A percentile compares a stretch with the other conserved stretches of the same genome.
Conservation (phyloP, 2,797 vertebrate species). For the Cyprinodon diabolis region DNA sequence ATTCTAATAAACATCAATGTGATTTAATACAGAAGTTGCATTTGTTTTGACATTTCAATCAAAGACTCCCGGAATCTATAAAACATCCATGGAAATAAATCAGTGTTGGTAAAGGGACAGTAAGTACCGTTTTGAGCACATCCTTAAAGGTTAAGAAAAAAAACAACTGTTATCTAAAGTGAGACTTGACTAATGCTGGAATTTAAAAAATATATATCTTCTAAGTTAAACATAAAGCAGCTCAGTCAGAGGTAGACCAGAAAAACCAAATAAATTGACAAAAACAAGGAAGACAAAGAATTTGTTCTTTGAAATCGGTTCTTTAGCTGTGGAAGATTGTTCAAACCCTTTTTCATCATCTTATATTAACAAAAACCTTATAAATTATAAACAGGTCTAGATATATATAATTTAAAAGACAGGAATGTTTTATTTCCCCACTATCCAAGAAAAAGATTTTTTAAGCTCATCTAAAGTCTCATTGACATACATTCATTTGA, state of each 20-base stretch:
- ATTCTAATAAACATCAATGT: slow-evolving; percentile 76
- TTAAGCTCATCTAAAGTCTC: neutral
- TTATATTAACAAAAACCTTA: slow-evolving; percentile 23
- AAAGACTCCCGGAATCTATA: slow-evolving; percentile 64
- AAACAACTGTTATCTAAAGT: slow-evolving; percentile 15
- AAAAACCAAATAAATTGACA: slow-evolving; percentile 23
- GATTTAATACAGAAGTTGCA: slow-evolving; percentile 67
- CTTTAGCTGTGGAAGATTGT: slow-evolving; percentile 4
- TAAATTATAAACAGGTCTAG: slow-evolving; percentile 26
- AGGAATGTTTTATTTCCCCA: slow-evolving; percentile 20
- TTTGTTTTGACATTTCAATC: slow-evolving; percentile 51
- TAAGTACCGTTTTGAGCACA: slow-evolving; percentile 40
- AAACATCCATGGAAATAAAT: slow-evolving; percentile 54
- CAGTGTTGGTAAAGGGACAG: slow-evolving; percentile 55
- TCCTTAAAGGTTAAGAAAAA: slow-evolving; percentile 31
- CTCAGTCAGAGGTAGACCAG: slow-evolving; percentile 58
- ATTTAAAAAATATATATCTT: neutral
- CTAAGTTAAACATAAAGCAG: neutral
- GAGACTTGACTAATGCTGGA: slow-evolving; percentile 26
- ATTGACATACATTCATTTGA: slow-evolving; percentile 10
- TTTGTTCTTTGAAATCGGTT: slow-evolving; percentile 28
- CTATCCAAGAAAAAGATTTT: slow-evolving; percentile 7
- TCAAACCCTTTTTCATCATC: slow-evolving; percentile 4
- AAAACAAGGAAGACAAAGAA: slow-evolving; percentile 54
- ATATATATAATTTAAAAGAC: slow-evolving; percentile 18